These are phyloP conservation scores for Charina bottae DNA, from an alignment of 2,113 vertebrate species.

Conservation along the genomic window DNA sequence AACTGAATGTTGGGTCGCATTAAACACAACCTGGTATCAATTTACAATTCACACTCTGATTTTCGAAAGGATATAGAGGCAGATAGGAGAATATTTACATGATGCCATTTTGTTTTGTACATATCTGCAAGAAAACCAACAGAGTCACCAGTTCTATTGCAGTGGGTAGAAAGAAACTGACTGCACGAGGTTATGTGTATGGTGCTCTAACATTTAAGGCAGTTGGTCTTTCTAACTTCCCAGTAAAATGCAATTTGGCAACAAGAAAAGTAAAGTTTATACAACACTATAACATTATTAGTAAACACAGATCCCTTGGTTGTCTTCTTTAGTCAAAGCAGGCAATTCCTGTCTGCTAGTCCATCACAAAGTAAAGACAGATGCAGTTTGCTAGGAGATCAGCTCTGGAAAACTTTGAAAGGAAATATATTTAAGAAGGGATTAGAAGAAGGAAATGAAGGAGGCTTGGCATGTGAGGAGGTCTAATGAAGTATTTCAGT, in stretches of 20 bases:
- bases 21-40: background rate
- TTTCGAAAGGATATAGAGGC: background rate
- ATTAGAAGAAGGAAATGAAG: slow-evolving; percentile 69
- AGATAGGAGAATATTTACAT: slow-evolving; percentile 45
- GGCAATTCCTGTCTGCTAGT: slow-evolving; percentile 30
- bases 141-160: background rate
- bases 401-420: slow-evolving; percentile 63
- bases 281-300: background rate
- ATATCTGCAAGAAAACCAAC: background rate
- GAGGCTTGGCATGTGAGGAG: slow-evolving; percentile 62
- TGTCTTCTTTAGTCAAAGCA: slow-evolving; percentile 43
- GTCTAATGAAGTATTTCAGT: slow-evolving; percentile 60
- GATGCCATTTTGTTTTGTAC: slow-evolving; percentile 50
- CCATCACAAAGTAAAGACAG: slow-evolving; percentile 63
- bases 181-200: background rate
- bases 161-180: background rate
- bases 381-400: slow-evolving; percentile 58
- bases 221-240: background rate
- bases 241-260: background rate
- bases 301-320: slow-evolving; percentile 19
- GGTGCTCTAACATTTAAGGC: background rate
- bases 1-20: background rate
- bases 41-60: background rate
- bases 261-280: background rate
- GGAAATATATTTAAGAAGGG: slow-evolving; percentile 59